These are phyloP conservation scores for Apis mellifera DNA, from an alignment of 1,140 invertebrate species.

Conservation along the genomic window DNA sequence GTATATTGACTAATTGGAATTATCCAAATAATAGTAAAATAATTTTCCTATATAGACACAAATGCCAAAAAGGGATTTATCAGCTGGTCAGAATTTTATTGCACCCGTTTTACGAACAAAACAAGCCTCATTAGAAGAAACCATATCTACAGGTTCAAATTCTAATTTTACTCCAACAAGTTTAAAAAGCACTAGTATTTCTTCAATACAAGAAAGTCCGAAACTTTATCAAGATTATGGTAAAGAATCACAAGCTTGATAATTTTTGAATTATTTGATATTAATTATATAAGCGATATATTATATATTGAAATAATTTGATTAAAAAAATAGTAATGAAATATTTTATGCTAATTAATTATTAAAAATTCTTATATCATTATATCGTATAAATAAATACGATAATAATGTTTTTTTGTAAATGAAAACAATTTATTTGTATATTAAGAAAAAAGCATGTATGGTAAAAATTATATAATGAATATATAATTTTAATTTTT, in stretches of 20 bases:
- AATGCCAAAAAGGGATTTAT: slow-evolving; percentile 73
- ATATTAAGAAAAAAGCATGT: background rate
- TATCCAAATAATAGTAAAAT: background rate
- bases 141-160: slow-evolving; percentile 64
- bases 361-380: background rate
- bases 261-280: slow-evolving; percentile 9
- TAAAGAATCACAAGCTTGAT: slow-evolving; percentile 66
- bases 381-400: slow-evolving; percentile 1
- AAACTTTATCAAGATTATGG: slow-evolving; percentile 79
- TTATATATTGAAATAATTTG: background rate
- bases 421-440: slow-evolving; percentile 5
- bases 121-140: slow-evolving; percentile 68
- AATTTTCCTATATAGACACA: slow-evolving; percentile 61
- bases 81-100: slow-evolving; percentile 76
- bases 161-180: slow-evolving; percentile 67
- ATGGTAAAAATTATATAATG: background rate
- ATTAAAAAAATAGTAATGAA: background rate
- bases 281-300: background rate
- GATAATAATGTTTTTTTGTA: background rate
- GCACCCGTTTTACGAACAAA: slow-evolving; percentile 76
- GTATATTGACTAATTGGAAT: background rate
- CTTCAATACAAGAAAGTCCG: slow-evolving; percentile 74
- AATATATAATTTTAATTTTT: background rate
- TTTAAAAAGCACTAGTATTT: slow-evolving; percentile 62
- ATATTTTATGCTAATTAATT: background rate